A percentile compares a stretch with the other conserved stretches of the same genome.
Conservation (phyloP, 2,113 vertebrate genomes). For the Myiopsitta monachus region DNA sequence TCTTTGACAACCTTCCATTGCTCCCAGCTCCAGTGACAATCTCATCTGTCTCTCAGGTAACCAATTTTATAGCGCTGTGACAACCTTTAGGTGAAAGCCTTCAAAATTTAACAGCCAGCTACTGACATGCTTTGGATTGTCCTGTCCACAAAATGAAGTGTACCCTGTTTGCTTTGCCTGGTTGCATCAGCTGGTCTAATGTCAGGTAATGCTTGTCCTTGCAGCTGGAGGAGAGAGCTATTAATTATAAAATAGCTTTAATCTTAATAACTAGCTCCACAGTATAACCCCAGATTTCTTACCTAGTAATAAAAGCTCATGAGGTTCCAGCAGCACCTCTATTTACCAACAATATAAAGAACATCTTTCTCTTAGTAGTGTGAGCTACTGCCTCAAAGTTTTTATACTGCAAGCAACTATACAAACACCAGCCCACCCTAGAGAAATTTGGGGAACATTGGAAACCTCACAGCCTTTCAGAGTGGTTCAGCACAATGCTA, state of each 20-base stretch:
- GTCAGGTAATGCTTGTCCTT: neutral
- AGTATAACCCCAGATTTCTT: neutral
- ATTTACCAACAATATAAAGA: neutral
- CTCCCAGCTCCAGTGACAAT: neutral
- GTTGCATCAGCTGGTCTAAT: neutral
- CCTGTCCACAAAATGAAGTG: neutral
- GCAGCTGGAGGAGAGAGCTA: neutral
- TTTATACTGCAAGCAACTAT: conserved; percentile 7
- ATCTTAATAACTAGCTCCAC: neutral
- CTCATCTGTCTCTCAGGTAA: neutral
- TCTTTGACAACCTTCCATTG: neutral
- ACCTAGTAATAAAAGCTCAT: neutral
- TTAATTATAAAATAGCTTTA: neutral
- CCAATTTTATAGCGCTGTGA: neutral
- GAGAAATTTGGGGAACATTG: conserved; percentile 5
- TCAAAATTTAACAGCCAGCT: neutral
- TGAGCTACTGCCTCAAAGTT: neutral
- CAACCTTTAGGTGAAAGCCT: neutral
- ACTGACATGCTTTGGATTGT: neutral
- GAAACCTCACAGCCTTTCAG: conserved; percentile 25
- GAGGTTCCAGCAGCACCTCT: neutral
- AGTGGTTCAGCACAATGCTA: conserved; percentile 7
- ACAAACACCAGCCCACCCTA: conserved; percentile 52
- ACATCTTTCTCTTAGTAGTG: neutral
- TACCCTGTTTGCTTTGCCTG: neutral